Conservation (phyloP, 2,888 invertebrate genomes). For the Monopis laevigella region DNA sequence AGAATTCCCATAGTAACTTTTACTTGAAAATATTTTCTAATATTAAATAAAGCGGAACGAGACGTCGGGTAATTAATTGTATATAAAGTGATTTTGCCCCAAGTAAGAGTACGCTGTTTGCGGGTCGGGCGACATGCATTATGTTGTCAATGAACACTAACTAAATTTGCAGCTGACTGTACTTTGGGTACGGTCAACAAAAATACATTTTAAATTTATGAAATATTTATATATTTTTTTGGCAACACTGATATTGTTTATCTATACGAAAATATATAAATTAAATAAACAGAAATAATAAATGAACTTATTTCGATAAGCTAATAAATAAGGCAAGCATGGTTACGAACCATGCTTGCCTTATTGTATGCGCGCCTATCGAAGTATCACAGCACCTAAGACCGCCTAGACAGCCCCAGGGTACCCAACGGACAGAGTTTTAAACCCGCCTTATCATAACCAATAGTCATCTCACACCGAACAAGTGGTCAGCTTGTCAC, state of each 20-base stretch:
- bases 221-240: too few relatives aligned
- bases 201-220: background rate
- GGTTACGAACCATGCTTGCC: background rate
- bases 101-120: constrained; percentile 3
- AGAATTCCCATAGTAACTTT: too few relatives aligned
- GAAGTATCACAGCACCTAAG: too few relatives aligned
- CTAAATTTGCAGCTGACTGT: constrained; percentile 6
- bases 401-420: too few relatives aligned
- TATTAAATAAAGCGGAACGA: too few relatives aligned
- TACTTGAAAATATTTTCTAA: too few relatives aligned
- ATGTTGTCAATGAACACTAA: constrained; percentile 12
- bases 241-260: background rate
- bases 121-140: constrained; percentile 10
- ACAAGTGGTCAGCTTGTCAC: too few relatives aligned
- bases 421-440: too few relatives aligned
- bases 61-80: too few relatives aligned
- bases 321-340: background rate
- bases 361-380: too few relatives aligned
- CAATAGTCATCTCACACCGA: too few relatives aligned
- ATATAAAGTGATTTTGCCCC: constrained; percentile 9
- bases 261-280: background rate
- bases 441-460: too few relatives aligned
- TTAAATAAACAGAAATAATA: background rate
- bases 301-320: background rate
- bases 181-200: constrained; percentile 3